Evolutionary conservation across 2,888 invertebrate species (phyloP), one percentile per base, ranked within the genome.

Genomic region (Liposcelis brunnea): DNA sequence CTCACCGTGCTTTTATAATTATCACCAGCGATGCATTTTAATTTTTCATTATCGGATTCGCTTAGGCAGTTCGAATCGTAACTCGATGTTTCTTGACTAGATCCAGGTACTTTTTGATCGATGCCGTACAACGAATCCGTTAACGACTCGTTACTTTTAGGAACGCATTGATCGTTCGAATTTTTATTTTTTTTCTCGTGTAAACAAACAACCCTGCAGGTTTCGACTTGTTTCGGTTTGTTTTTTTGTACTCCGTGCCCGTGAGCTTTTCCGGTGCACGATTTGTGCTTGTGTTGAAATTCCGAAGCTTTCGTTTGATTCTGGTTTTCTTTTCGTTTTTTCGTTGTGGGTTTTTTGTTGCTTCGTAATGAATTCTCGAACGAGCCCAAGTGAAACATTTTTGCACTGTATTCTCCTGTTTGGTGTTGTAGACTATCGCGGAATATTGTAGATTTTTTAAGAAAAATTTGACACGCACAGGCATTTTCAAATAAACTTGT

Each of bases 221-320:
- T 26, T 26, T 26, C 8, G 26, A 4, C 4, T 26, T 4, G 26
- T 37, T 40, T 49, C 33, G 47, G 42, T 42, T 49, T 48, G 32
- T 49, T 43, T 52, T 75, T 74, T 2, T 64, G 62, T 54, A 75
- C 75, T 42, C 82, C 82, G 53, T 77, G 74, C 10, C 80, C 83
- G 58, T 84, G 84, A 1, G 79, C 74, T 56, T 77, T 75, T 26
- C 84, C 84, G 31, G 75, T 78, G 59, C 84, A 84, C 45, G 75
- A 75, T 55, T 74, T 74, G 59, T 83, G 83, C 48, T 45, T 72
- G 71, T 56, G 72, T 8, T 26, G 26, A 26, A 26, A 26, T 6
- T 36, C 32, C 46, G 42, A 26, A 6, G 8, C 26, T 26, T 26
- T 26, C 5, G 4, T 26, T 26, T 26, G 26, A 26, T 26, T 26